A percentile compares a stretch with the other conserved stretches of the same genome.
phyloP scores from a whole-genome alignment of 2,797 vertebrate genomes.

The Lutjanus argentimaculatus region DNA sequence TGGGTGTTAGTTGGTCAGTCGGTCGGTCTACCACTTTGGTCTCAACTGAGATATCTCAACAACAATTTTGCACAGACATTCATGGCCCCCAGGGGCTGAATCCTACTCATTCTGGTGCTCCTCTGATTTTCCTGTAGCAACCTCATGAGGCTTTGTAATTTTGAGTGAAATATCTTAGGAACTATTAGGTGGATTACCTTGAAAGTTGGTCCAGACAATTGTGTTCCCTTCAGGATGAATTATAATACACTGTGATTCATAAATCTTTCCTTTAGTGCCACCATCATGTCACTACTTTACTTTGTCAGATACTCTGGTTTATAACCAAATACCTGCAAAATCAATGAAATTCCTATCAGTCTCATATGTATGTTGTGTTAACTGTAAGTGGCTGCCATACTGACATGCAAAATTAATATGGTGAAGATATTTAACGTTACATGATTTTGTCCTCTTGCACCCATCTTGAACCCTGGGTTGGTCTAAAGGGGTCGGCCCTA shows the following conservation, averaged over 20 bases:
- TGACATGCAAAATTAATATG: neutral
- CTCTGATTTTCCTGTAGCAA: neutral
- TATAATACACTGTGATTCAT: neutral
- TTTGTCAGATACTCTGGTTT: neutral
- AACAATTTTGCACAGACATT: neutral
- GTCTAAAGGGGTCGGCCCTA: too few relatives aligned
- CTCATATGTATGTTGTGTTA: neutral
- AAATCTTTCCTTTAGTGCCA: neutral
- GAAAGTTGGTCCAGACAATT: neutral
- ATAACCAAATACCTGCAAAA: too few relatives aligned
- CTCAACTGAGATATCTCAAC: slow-evolving; percentile 10
- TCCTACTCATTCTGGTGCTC: neutral
- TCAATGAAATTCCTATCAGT: too few relatives aligned
- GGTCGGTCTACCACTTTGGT: neutral
- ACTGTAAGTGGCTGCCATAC: neutral
- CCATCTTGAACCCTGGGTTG: too few relatives aligned
- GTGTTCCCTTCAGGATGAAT: neutral
- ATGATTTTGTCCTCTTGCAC: too few relatives aligned
- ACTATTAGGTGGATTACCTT: neutral
- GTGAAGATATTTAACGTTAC: neutral
- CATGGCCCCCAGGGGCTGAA: neutral
- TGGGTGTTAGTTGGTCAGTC: too few relatives aligned
- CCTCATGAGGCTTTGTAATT: neutral
- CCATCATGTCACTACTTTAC: neutral
- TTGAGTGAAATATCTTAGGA: neutral